Conservation (phyloP, 2,797 vertebrate species). For the Yasuhikotakia modesta region DNA sequence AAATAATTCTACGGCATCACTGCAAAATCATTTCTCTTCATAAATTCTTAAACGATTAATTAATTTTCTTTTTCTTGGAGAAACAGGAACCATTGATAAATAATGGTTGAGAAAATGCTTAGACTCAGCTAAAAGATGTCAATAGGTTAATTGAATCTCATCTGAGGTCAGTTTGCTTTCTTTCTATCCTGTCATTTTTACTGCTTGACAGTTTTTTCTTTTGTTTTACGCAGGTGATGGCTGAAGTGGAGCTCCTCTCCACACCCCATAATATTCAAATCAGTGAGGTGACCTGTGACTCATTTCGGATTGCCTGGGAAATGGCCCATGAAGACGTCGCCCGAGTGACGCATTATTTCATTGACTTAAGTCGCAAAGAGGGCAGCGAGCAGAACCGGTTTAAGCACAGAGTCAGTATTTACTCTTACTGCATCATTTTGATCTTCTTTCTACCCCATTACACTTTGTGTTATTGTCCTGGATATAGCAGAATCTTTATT, state of each 20-base stretch:
- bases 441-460: background rate
- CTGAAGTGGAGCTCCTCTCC: constrained; percentile 53
- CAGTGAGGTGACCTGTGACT: constrained; percentile 98
- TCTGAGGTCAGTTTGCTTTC: constrained; percentile 54
- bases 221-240: constrained; percentile 45
- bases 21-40: no score
- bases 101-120: background rate
- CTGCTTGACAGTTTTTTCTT: constrained; percentile 33
- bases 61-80: background rate
- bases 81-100: constrained; percentile 21
- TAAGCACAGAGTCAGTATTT: constrained; percentile 91
- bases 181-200: constrained; percentile 27
- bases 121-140: constrained; percentile 44
- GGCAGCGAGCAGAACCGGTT: constrained; percentile 99
- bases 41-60: no score
- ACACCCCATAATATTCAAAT: constrained; percentile 94
- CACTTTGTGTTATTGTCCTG: background rate
- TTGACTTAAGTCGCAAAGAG: constrained; percentile 98
- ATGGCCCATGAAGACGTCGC: constrained; percentile 92
- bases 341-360: constrained; percentile 98
- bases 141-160: constrained; percentile 69
- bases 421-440: no score
- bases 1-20: no score
- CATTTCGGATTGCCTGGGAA: constrained; percentile 98
- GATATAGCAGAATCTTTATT: background rate